These are phyloP conservation scores for Acanthurus tractus DNA, from an alignment of 2,797 vertebrate genomes.

Conservation along the genomic window DNA sequence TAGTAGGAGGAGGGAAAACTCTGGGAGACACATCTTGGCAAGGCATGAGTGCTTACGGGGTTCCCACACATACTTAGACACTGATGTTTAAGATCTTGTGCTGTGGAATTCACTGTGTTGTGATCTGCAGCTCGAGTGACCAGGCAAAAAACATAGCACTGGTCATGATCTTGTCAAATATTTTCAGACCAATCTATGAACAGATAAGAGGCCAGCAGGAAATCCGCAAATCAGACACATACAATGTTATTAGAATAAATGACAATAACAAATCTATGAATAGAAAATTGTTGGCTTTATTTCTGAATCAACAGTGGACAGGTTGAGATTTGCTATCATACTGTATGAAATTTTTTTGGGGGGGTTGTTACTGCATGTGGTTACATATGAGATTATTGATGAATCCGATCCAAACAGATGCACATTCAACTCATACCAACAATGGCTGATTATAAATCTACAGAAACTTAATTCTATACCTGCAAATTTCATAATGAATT, in stretches of 20 bases:
- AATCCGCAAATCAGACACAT: neutral
- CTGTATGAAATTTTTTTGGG: neutral
- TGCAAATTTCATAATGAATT: neutral
- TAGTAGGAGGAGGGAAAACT: slow-evolving; percentile 14
- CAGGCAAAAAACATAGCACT: neutral
- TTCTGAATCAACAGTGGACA: slow-evolving; percentile 52
- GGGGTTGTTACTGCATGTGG: too few relatives aligned
- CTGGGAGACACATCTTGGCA: slow-evolving; percentile 29
- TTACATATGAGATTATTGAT: neutral
- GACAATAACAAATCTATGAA: neutral
- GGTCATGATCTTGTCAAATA: neutral
- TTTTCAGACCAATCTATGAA: neutral
- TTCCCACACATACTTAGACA: slow-evolving; percentile 43
- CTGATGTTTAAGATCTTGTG: neutral
- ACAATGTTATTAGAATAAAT: neutral
- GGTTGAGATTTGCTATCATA: slow-evolving; percentile 8
- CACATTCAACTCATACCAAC: slow-evolving; percentile 12
- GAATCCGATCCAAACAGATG: slow-evolving; percentile 29
- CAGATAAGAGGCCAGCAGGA: neutral
- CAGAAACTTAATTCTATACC: neutral
- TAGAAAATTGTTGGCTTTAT: slow-evolving; percentile 61
- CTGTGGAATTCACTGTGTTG: slow-evolving; percentile 3
- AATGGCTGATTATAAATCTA: neutral
- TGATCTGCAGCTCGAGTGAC: slow-evolving; percentile 12
- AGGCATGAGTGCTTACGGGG: neutral